phyloP scores from a whole-genome alignment of 1,140 invertebrate species.

The Stegodyphus mimosarum region DNA sequence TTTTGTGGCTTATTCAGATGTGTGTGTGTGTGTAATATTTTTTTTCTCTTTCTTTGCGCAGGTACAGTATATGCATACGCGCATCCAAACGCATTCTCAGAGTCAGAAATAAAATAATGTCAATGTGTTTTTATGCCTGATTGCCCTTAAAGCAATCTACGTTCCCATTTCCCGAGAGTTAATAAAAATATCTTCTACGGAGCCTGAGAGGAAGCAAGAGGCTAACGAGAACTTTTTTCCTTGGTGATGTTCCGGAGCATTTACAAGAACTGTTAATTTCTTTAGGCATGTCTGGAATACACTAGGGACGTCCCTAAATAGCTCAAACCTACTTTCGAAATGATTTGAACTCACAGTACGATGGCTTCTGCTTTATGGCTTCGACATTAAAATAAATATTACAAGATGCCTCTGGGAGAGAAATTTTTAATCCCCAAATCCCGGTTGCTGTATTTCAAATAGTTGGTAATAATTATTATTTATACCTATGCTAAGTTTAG shows the following conservation, averaged over 20 bases:
- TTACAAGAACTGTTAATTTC: constrained; percentile 11
- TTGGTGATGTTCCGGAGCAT: not conserved
- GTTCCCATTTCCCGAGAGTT: constrained; percentile 4
- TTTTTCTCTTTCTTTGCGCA: not conserved
- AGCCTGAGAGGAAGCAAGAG: constrained; percentile 3
- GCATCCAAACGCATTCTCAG: not conserved
- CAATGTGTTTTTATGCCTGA: constrained; percentile 25
- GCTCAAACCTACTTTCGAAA: not conserved
- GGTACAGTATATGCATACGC: not conserved
- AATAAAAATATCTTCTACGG: constrained; percentile 36
- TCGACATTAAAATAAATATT: constrained; percentile 45
- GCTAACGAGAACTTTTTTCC: not conserved
- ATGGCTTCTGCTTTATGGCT: constrained; percentile 32
- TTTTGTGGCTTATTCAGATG: constrained; percentile 35
- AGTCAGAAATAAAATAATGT: constrained; percentile 17
- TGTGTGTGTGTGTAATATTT: constrained; percentile 20
- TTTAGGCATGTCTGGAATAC: not conserved
- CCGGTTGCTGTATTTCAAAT: too few species aligned
- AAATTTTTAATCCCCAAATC: not conserved
- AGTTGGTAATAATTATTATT: too few species aligned
- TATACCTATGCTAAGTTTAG: too few species aligned
- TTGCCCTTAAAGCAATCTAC: constrained; percentile 34
- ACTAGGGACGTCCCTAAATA: constrained; percentile 6
- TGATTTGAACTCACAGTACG: not conserved
- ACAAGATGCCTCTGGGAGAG: not conserved